Evolutionary conservation across 2,797 vertebrate genomes (phyloP).

Genomic region (Cuniculus paca): DNA sequence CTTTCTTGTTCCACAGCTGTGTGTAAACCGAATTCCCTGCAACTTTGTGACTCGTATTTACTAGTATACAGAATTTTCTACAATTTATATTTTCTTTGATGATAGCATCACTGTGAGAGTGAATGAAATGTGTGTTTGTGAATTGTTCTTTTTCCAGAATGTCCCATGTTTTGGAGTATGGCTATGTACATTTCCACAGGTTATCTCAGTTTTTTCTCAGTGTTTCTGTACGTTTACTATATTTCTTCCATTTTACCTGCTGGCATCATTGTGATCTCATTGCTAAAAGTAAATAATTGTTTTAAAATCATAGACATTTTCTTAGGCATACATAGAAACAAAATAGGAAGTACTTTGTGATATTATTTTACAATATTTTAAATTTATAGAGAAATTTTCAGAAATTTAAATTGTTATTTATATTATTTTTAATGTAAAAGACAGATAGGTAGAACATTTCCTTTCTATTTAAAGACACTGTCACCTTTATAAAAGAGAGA

Average conservation of each 20-base stretch:
- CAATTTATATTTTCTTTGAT: not conserved
- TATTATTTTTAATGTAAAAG: not conserved
- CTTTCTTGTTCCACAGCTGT: not conserved
- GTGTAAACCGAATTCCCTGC: not conserved
- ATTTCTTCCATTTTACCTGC: constrained; percentile 13
- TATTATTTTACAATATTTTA: not conserved
- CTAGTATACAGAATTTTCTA: not conserved
- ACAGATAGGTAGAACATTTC: not conserved
- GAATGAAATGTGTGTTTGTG: not conserved
- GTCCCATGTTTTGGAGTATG: not conserved
- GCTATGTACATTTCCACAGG: not conserved
- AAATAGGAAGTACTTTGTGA: not conserved
- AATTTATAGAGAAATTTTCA: not conserved
- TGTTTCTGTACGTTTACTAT: not conserved
- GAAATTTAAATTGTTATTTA: not conserved
- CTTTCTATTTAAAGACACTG: not conserved
- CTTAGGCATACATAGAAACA: not conserved
- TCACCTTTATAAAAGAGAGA: not conserved
- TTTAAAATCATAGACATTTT: not conserved
- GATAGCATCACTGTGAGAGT: not conserved
- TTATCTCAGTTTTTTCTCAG: not conserved
- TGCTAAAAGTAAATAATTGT: not conserved
- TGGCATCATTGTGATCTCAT: constrained; percentile 17
- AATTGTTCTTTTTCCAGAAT: not conserved
- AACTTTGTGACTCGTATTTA: not conserved